phyloP scores from a whole-genome alignment of 2,888 invertebrate genomes.

The Geophilus truncorum region DNA sequence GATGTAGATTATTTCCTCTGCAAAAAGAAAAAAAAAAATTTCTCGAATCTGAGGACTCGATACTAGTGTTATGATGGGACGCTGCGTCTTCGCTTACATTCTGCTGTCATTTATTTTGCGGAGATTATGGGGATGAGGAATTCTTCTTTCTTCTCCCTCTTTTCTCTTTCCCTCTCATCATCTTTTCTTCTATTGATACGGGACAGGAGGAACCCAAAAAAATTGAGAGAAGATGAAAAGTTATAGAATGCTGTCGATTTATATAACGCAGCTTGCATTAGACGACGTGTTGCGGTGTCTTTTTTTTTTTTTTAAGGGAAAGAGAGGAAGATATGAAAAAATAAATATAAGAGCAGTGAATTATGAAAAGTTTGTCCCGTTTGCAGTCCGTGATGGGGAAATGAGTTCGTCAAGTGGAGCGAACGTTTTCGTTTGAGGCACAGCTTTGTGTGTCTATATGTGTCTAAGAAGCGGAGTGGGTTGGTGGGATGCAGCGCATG shows the following conservation, averaged over 20 bases:
- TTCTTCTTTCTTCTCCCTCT: neutral
- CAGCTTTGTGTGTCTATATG: neutral
- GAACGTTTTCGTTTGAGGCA: constrained; percentile 25
- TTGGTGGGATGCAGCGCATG: neutral
- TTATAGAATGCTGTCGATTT: constrained; percentile 5
- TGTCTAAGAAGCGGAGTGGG: neutral
- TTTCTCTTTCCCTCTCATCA: neutral
- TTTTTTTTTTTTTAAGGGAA: neutral
- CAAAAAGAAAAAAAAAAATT: neutral
- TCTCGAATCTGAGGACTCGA: neutral
- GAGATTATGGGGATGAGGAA: constrained; percentile 21
- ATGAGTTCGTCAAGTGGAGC: constrained; percentile 31
- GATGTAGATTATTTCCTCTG: too few species aligned
- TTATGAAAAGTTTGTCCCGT: constrained; percentile 25
- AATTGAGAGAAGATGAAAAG: neutral
- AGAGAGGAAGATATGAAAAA: too few species aligned
- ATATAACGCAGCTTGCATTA: neutral
- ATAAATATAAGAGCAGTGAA: constrained; percentile 13
- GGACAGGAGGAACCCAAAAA: neutral
- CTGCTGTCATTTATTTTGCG: constrained; percentile 1
- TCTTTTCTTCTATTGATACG: constrained; percentile 10
- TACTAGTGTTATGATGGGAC: neutral
- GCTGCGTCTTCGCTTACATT: neutral
- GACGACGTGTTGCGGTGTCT: neutral
- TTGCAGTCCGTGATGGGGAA: constrained; percentile 3